Evolutionary conservation across 2,113 vertebrate genomes (phyloP).

Genomic region (Podocnemis expansa): DNA sequence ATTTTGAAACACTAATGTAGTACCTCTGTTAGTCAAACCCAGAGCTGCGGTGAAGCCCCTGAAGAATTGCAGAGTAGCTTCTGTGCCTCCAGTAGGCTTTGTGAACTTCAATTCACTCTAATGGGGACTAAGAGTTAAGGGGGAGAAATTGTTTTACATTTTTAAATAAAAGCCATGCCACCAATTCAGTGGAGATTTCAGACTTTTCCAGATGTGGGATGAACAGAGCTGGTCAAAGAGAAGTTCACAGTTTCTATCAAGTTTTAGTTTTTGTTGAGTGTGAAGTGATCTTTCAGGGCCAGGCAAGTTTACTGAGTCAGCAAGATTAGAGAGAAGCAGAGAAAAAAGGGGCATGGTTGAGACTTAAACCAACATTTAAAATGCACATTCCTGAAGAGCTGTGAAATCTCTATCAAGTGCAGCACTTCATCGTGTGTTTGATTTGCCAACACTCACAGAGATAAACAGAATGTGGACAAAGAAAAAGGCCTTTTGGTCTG

Average conservation of each 20-base stretch:
- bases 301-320: not conserved
- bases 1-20: not conserved
- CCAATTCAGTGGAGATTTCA: not conserved
- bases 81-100: not conserved
- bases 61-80: not conserved
- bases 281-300: not conserved
- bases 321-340: not conserved
- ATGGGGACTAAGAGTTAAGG: not conserved
- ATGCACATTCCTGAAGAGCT: not conserved
- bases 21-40: not conserved
- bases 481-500: not conserved
- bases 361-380: not conserved
- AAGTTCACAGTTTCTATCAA: not conserved
- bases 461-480: too few relatives aligned
- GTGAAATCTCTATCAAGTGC: not conserved
- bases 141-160: not conserved
- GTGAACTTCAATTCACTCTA: fast-evolving
- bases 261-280: not conserved
- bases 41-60: not conserved
- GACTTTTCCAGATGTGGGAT: not conserved
- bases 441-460: not conserved
- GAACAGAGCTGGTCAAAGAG: not conserved
- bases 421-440: not conserved
- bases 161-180: not conserved
- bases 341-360: not conserved